These are phyloP conservation scores for Barnardius zonarius DNA, from an alignment of 2,113 vertebrate genomes.

Conservation along the genomic window DNA sequence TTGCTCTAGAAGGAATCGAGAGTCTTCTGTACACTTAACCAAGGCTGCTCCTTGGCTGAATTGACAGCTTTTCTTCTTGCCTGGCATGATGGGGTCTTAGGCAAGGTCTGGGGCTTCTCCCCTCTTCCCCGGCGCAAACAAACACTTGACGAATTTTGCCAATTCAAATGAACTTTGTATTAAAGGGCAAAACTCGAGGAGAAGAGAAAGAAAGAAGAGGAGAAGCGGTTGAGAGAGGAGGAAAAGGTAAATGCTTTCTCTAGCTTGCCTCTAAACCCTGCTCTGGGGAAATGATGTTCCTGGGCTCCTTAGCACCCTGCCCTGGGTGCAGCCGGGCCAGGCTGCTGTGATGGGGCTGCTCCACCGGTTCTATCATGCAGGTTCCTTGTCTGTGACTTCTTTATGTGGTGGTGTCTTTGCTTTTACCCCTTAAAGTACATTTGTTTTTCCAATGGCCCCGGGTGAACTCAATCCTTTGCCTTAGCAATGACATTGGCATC, in stretches of 20 bases:
- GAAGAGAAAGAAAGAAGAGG: constrained; percentile 95
- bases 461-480: neutral
- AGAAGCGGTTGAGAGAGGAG: constrained; percentile 92
- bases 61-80: neutral
- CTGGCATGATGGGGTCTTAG: neutral
- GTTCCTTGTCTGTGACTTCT: neutral
- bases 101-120: neutral
- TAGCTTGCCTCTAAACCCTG: neutral
- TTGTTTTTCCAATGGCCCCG: neutral
- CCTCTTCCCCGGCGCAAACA: neutral
- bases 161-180: neutral
- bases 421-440: neutral
- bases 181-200: constrained; percentile 92
- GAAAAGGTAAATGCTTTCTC: constrained; percentile 80
- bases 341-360: neutral
- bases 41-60: neutral
- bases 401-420: neutral
- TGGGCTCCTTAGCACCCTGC: neutral
- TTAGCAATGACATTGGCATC: neutral
- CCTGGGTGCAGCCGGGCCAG: neutral
- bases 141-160: neutral
- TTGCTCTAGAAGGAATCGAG: neutral
- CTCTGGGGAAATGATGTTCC: fast-evolving
- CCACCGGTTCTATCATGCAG: neutral
- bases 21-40: fast-evolving